Percentiles rank a stretch among this genome's conserved stretches.
Evolutionary conservation across 2,797 vertebrate genomes (phyloP).

Genomic region (Sebastes trivittatus): DNA sequence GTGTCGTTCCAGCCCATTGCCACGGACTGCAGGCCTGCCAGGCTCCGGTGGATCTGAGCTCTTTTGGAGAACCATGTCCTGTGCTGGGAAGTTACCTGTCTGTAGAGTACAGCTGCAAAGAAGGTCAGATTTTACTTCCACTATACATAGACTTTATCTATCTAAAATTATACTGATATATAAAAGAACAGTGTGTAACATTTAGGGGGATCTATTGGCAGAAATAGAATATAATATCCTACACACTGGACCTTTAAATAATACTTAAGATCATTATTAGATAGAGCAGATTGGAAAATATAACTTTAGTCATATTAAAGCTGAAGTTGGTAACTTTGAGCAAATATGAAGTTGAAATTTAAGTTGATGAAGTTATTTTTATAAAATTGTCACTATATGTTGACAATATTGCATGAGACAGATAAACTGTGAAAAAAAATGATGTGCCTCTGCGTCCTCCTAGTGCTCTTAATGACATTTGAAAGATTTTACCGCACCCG

Average conservation of each 20-base stretch:
- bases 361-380: too few relatives aligned
- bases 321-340: too few relatives aligned
- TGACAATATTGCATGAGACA: too few relatives aligned
- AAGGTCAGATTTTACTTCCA: conserved; percentile 83
- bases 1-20: conserved; percentile 83
- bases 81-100: conserved; percentile 89
- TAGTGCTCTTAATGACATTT: too few relatives aligned
- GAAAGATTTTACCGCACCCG: too few relatives aligned
- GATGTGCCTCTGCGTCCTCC: too few relatives aligned
- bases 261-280: neutral
- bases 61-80: conserved; percentile 90
- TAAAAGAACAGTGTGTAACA: neutral
- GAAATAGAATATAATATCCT: too few relatives aligned
- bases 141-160: neutral
- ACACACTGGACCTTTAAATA: too few relatives aligned
- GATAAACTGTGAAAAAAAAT: too few relatives aligned
- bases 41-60: conserved; percentile 80
- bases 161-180: neutral
- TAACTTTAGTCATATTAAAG: neutral
- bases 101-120: conserved; percentile 89
- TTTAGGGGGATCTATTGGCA: too few relatives aligned
- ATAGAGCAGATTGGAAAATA: neutral
- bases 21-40: conserved; percentile 92
- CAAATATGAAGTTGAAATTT: too few relatives aligned
- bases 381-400: too few relatives aligned